phyloP scores from a whole-genome alignment of 2,797 vertebrate species.

The Falco rusticolus region DNA sequence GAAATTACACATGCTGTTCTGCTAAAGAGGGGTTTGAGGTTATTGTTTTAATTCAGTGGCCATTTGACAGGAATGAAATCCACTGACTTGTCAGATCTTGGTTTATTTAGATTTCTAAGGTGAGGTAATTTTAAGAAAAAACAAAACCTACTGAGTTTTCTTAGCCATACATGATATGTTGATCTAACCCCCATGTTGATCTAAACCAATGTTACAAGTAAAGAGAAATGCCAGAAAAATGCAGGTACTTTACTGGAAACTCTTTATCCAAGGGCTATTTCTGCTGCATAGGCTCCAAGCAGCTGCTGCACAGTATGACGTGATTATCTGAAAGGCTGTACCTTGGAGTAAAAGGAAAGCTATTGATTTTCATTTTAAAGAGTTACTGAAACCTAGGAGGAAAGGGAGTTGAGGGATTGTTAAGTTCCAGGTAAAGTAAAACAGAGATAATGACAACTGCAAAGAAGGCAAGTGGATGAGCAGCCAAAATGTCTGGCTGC shows the following conservation, averaged over 20 bases:
- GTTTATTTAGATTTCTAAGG: background rate
- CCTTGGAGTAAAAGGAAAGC: background rate
- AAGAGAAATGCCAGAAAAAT: conserved; percentile 10
- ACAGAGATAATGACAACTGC: conserved; percentile 61
- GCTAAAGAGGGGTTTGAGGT: background rate
- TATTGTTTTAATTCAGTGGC: background rate
- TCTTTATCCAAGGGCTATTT: background rate
- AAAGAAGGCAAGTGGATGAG: conserved; percentile 43
- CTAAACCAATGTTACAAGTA: conserved; percentile 6
- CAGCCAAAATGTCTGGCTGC: conserved; percentile 60
- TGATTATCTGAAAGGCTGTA: background rate
- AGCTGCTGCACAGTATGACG: background rate
- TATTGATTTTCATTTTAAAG: conserved; percentile 53
- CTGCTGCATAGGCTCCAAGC: background rate
- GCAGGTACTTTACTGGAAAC: conserved; percentile 37
- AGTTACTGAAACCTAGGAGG: conserved; percentile 43
- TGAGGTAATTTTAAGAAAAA: background rate
- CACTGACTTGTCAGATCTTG: background rate
- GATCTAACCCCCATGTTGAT: background rate
- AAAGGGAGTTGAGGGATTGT: background rate
- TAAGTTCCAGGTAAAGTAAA: conserved; percentile 72
- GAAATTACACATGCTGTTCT: background rate
- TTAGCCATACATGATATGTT: background rate
- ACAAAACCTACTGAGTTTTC: background rate
- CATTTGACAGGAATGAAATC: conserved; percentile 1